phyloP scores from a whole-genome alignment of 2,888 invertebrate species.

The Ormyrus thymus region DNA sequence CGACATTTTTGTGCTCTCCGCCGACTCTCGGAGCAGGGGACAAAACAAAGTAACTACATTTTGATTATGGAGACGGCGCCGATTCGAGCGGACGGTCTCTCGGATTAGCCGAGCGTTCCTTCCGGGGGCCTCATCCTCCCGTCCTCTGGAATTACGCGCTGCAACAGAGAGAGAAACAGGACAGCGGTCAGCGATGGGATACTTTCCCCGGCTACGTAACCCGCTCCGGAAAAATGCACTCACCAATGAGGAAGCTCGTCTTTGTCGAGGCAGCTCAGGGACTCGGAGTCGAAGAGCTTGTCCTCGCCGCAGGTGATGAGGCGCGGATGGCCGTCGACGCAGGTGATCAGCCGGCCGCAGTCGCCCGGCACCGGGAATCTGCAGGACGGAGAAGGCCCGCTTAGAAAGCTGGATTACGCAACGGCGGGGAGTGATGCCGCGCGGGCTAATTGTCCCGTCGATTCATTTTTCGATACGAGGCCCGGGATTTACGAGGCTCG shows the following conservation, averaged over 20 bases:
- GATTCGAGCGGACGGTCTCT: no score
- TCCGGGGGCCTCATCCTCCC: no score
- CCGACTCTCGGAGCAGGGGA: no score
- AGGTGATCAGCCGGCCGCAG: slow-evolving; percentile 91
- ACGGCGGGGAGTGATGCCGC: no score
- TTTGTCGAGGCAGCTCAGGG: slow-evolving; percentile 89
- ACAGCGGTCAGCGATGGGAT: background rate
- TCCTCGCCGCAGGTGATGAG: slow-evolving; percentile 91
- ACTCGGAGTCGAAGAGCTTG: slow-evolving; percentile 89
- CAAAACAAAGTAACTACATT: no score
- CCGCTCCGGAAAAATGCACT: background rate
- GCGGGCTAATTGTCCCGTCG: no score
- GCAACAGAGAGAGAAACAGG: background rate
- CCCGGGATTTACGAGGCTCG: no score
- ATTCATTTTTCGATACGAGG: no score
- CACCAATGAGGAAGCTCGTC: slow-evolving; percentile 77
- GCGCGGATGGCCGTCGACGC: slow-evolving; percentile 92
- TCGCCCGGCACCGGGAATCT: slow-evolving; percentile 90
- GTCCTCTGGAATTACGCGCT: slow-evolving; percentile 21
- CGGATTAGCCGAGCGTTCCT: no score
- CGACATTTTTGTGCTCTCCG: background rate
- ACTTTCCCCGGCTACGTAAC: background rate
- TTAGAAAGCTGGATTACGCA: no score
- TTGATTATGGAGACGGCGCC: no score
- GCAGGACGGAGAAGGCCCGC: background rate